Evolutionary conservation across 2,888 invertebrate species (phyloP).

Genomic region (Ophioninae sp.): DNA sequence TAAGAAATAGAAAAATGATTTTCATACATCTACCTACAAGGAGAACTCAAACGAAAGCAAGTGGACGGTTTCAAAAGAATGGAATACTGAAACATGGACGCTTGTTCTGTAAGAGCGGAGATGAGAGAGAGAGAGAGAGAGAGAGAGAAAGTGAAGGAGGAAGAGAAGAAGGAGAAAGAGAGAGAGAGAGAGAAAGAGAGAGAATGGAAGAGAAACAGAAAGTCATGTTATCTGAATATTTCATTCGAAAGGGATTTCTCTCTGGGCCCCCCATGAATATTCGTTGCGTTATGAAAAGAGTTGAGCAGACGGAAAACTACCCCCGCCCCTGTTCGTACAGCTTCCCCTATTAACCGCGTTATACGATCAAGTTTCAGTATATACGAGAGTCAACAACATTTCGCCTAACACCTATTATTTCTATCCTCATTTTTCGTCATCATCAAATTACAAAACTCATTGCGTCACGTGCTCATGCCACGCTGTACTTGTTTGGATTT

Average conservation of each 20-base stretch:
- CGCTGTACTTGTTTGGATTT: too few species aligned
- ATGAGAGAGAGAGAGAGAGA: not conserved
- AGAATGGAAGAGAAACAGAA: too few species aligned
- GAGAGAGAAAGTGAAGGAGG: not conserved
- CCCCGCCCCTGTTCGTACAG: not conserved
- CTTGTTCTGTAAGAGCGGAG: not conserved
- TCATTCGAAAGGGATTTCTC: slow-evolving; percentile 21
- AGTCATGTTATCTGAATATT: slow-evolving; percentile 15
- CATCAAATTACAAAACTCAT: slow-evolving; percentile 26
- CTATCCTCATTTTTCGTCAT: slow-evolving; percentile 35
- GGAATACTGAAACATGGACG: not conserved
- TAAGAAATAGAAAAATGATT: too few species aligned
- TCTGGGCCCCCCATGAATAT: slow-evolving; percentile 23
- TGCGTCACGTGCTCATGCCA: not conserved
- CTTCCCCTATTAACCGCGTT: not conserved
- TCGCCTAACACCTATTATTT: slow-evolving; percentile 9
- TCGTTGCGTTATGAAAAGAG: slow-evolving; percentile 11
- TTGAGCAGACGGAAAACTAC: slow-evolving; percentile 8
- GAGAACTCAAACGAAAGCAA: too few species aligned
- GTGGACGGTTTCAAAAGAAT: not conserved
- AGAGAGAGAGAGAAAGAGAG: not conserved
- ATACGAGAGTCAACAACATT: not conserved
- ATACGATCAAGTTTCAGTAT: not conserved
- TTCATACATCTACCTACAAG: too few species aligned
- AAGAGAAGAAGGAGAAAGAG: too few species aligned